phyloP scores from a whole-genome alignment of 2,113 vertebrate genomes.

The Argyrosomus japonicus region DNA sequence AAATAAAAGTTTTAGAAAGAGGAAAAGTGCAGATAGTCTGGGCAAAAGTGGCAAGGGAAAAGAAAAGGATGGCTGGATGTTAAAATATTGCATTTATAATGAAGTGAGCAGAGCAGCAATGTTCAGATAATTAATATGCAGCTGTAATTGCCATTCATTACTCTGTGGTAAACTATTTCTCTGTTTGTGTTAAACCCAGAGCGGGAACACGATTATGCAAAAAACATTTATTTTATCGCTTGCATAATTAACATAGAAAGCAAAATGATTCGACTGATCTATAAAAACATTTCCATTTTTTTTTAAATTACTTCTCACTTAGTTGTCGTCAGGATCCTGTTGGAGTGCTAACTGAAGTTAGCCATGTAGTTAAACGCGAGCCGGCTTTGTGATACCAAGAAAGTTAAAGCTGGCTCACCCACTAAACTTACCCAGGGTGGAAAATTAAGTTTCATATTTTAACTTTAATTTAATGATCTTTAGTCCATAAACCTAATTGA shows the following conservation, averaged over 20 bases:
- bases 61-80: not conserved
- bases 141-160: not conserved
- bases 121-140: slow-evolving; percentile 4
- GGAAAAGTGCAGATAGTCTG: not conserved
- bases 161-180: not conserved
- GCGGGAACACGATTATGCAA: not conserved
- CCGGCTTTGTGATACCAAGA: not conserved
- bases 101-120: not conserved
- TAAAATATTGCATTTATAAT: not conserved
- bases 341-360: not conserved
- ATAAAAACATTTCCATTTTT: not conserved
- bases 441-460: too few relatives aligned
- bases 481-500: not conserved
- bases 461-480: too few relatives aligned
- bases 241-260: slow-evolving; percentile 4
- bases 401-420: not conserved
- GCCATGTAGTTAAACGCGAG: not conserved
- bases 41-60: not conserved
- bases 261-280: not conserved
- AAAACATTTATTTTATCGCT: not conserved
- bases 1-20: too few relatives aligned
- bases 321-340: not conserved
- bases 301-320: not conserved
- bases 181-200: slow-evolving; percentile 1
- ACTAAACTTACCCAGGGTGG: not conserved